Conservation (phyloP, 2,888 invertebrate genomes). For the Acronicta leporina region DNA sequence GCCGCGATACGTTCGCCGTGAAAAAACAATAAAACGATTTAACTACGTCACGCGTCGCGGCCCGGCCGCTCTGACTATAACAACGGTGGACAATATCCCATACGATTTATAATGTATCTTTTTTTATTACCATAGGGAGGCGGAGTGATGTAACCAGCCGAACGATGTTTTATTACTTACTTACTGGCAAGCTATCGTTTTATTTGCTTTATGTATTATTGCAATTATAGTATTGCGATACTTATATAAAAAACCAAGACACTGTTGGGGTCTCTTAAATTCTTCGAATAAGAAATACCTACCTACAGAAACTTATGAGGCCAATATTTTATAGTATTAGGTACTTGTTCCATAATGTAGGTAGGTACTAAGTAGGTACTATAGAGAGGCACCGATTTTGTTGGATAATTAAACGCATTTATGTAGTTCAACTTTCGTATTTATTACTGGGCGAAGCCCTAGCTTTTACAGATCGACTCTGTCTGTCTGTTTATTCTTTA, state of each 20-base stretch:
- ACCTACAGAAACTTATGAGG: background rate
- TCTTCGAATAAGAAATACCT: slow-evolving; percentile 1
- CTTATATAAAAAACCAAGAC: slow-evolving; percentile 10
- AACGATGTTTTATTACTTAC: slow-evolving; percentile 54
- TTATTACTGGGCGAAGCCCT: no score
- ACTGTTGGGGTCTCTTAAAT: background rate
- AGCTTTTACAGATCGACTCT: no score
- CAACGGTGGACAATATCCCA: slow-evolving; percentile 78
- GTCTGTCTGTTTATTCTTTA: no score
- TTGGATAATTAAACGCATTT: no score
- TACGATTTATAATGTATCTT: slow-evolving; percentile 83
- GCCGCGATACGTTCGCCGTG: slow-evolving; percentile 73
- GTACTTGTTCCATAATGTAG: background rate
- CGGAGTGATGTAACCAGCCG: slow-evolving; percentile 48
- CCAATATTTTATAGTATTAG: background rate
- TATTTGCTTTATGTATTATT: slow-evolving; percentile 39
- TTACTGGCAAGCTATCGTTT: slow-evolving; percentile 50
- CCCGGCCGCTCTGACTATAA: slow-evolving; percentile 69
- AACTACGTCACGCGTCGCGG: slow-evolving; percentile 77
- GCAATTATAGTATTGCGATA: slow-evolving; percentile 1
- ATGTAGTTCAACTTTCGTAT: no score
- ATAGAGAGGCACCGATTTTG: no score
- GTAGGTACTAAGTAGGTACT: no score
- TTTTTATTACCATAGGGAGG: slow-evolving; percentile 79
- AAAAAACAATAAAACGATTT: slow-evolving; percentile 83